These are phyloP conservation scores for Xiphorhynchus erythropygius DNA, from an alignment of 2,797 vertebrate species.

Conservation along the genomic window DNA sequence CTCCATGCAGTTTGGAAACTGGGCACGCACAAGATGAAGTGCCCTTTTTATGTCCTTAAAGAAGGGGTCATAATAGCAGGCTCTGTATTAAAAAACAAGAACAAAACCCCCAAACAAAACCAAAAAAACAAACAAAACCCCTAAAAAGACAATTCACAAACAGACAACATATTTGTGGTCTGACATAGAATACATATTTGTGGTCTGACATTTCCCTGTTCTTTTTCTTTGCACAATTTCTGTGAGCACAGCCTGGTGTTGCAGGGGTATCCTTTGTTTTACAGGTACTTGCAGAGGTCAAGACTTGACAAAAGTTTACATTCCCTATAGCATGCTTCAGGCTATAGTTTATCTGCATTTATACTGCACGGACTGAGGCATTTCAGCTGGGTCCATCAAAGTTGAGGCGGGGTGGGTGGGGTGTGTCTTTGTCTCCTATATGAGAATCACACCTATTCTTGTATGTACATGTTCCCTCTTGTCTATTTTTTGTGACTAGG, in stretches of 20 bases:
- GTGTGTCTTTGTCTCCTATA: not conserved
- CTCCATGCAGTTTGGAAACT: fast-evolving
- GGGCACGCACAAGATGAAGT: not conserved
- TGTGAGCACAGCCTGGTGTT: not conserved
- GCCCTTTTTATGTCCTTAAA: not conserved
- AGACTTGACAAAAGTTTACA: not conserved
- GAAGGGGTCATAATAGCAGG: not conserved
- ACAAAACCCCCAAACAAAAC: too few species aligned
- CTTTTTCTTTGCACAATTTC: not conserved
- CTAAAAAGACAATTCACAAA: not conserved
- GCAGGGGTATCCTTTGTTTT: not conserved
- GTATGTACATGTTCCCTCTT: not conserved
- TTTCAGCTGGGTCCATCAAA: not conserved
- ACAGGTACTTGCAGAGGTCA: not conserved
- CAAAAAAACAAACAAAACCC: too few species aligned
- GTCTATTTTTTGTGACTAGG: not conserved
- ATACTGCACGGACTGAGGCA: not conserved
- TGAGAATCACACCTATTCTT: not conserved
- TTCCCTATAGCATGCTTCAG: not conserved
- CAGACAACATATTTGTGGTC: not conserved
- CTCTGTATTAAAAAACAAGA: too few species aligned
- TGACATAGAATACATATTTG: not conserved
- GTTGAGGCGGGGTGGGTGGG: not conserved
- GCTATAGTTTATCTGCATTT: not conserved
- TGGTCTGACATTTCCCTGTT: not conserved